phyloP scores from a whole-genome alignment of 2,888 invertebrate species.

The Tromatobia lineatoria region DNA sequence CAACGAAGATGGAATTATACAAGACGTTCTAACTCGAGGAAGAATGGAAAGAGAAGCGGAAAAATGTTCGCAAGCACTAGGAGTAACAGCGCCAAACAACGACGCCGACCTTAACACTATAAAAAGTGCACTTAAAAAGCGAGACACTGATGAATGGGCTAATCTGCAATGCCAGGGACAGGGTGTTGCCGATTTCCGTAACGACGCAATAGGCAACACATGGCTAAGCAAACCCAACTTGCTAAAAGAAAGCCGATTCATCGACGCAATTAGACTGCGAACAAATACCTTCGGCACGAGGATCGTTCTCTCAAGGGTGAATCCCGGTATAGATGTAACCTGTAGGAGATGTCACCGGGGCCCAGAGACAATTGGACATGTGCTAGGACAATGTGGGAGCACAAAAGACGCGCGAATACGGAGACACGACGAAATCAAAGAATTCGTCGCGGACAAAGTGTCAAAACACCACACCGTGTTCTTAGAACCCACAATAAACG shows the following conservation, averaged over 20 bases:
- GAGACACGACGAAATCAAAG: neutral
- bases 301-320: neutral
- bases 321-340: neutral
- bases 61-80: neutral
- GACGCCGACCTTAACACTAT: neutral
- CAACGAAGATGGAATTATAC: neutral
- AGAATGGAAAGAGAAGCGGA: neutral
- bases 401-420: neutral
- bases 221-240: constrained; percentile 4
- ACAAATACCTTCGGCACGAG: neutral
- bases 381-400: neutral
- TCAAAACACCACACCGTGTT: neutral
- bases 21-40: neutral
- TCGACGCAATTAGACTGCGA: neutral
- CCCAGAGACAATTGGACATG: neutral
- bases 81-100: neutral
- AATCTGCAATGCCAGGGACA: constrained; percentile 7
- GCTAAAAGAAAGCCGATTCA: neutral
- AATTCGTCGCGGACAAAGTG: neutral
- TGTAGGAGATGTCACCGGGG: neutral
- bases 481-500: constrained; percentile 39
- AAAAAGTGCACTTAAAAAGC: neutral
- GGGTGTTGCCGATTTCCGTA: constrained; percentile 5
- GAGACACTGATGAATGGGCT: constrained; percentile 6
- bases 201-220: constrained; percentile 26